Percentiles rank a stretch among this genome's conserved stretches.
Evolutionary conservation across 2,888 invertebrate species (phyloP).

Genomic region (Ennomos fuscantarius): DNA sequence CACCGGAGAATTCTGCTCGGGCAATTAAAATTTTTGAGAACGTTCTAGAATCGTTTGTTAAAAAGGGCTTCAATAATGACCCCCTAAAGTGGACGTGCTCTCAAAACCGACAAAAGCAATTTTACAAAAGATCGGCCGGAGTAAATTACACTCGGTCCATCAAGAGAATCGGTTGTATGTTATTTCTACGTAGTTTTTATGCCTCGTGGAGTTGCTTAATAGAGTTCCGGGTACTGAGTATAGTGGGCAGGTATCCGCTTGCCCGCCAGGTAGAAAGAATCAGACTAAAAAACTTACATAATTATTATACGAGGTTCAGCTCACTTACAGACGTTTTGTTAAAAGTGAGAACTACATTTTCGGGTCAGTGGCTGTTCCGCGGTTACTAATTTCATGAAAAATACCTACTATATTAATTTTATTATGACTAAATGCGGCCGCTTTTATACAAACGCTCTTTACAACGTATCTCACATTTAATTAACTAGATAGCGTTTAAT

Average conservation of each 20-base stretch:
- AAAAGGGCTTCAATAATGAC: conserved; percentile 32
- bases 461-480: conserved; percentile 44
- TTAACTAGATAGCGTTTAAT: conserved; percentile 49
- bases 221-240: conserved; percentile 77
- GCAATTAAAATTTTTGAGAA: conserved; percentile 22
- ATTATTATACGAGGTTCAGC: conserved; percentile 54
- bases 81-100: conserved; percentile 34
- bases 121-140: conserved; percentile 53
- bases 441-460: conserved; percentile 42
- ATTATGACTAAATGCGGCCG: conserved; percentile 44
- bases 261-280: conserved; percentile 67
- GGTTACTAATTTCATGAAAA: conserved; percentile 42
- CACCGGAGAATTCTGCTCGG: conserved; percentile 11
- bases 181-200: conserved; percentile 70
- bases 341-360: conserved; percentile 51
- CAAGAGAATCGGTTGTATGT: conserved; percentile 54
- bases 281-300: conserved; percentile 55
- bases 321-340: conserved; percentile 54
- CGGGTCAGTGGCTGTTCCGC: conserved; percentile 41
- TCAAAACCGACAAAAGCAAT: conserved; percentile 50
- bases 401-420: conserved; percentile 46
- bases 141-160: conserved; percentile 66
- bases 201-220: conserved; percentile 73
- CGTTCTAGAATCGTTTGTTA: conserved; percentile 26
- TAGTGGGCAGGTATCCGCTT: conserved; percentile 67